phyloP scores from a whole-genome alignment of 64 coral and sea anemone species.

The Orbicella faveolata region DNA sequence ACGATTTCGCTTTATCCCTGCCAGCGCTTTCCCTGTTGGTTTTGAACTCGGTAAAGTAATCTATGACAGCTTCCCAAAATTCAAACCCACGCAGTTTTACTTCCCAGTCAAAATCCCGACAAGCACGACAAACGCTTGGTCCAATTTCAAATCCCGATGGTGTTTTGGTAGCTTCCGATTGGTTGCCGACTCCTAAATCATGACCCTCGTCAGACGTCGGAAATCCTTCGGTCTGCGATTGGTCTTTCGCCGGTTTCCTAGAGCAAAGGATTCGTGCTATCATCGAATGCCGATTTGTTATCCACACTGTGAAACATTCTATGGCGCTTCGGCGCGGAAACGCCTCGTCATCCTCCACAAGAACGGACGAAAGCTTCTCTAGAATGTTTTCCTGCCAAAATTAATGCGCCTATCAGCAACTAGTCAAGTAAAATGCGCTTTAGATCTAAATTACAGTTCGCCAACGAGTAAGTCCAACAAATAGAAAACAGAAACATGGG shows the following conservation, averaged over 20 bases:
- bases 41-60: background rate
- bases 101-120: slow-evolving; percentile 93
- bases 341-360: slow-evolving; percentile 70
- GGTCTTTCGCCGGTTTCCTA: background rate
- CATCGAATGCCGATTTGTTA: slow-evolving; percentile 62
- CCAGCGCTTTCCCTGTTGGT: background rate
- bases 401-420: background rate
- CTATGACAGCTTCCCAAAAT: slow-evolving; percentile 58
- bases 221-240: background rate
- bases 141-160: background rate
- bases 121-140: slow-evolving; percentile 33
- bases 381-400: slow-evolving; percentile 53
- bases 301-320: slow-evolving; percentile 65
- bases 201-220: background rate
- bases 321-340: slow-evolving; percentile 73
- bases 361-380: slow-evolving; percentile 22
- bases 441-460: background rate
- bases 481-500: no score
- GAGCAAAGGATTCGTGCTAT: background rate
- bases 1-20: background rate
- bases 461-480: no score
- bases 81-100: slow-evolving; percentile 79
- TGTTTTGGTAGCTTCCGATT: background rate
- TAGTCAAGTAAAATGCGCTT: background rate
- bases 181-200: background rate